These are phyloP conservation scores for Aporrectodea caliginosa DNA, from an alignment of 1,140 invertebrate genomes.

Conservation along the genomic window DNA sequence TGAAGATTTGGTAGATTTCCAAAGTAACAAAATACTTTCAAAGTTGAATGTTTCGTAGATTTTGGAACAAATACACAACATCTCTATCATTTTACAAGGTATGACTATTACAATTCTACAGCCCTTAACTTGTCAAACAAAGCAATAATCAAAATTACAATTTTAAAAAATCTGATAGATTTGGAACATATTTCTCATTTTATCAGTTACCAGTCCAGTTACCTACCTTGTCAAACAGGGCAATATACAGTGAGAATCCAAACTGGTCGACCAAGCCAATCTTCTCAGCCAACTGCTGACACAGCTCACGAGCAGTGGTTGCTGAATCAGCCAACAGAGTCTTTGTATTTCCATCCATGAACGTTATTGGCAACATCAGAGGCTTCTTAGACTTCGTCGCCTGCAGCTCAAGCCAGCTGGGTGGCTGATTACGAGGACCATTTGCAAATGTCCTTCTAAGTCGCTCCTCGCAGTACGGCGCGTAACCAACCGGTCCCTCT, in stretches of 20 bases:
- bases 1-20: too few species aligned
- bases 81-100: too few species aligned
- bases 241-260: slow-evolving; percentile 97
- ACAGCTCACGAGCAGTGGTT: slow-evolving; percentile 92
- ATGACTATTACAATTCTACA: too few species aligned
- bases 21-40: too few species aligned
- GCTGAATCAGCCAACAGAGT: slow-evolving; percentile 94
- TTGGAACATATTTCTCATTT: too few species aligned
- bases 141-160: too few species aligned
- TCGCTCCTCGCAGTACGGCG: slow-evolving; percentile 93
- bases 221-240: slow-evolving; percentile 90
- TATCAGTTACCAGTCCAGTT: too few species aligned
- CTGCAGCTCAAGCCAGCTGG: slow-evolving; percentile 88
- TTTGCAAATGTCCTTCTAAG: slow-evolving; percentile 94
- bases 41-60: too few species aligned
- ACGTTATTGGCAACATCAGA: slow-evolving; percentile 95
- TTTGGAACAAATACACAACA: too few species aligned
- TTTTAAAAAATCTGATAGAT: too few species aligned
- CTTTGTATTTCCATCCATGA: slow-evolving; percentile 99
- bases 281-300: slow-evolving; percentile 94
- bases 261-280: slow-evolving; percentile 92
- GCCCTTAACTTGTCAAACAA: too few species aligned
- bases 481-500: slow-evolving; percentile 76
- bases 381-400: slow-evolving; percentile 96
- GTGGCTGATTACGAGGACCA: slow-evolving; percentile 95